A percentile compares a stretch with the other conserved stretches of the same genome.
These are phyloP conservation scores for Dendrocincla fuliginosa DNA, from an alignment of 2,797 vertebrate species.

Conservation along the genomic window DNA sequence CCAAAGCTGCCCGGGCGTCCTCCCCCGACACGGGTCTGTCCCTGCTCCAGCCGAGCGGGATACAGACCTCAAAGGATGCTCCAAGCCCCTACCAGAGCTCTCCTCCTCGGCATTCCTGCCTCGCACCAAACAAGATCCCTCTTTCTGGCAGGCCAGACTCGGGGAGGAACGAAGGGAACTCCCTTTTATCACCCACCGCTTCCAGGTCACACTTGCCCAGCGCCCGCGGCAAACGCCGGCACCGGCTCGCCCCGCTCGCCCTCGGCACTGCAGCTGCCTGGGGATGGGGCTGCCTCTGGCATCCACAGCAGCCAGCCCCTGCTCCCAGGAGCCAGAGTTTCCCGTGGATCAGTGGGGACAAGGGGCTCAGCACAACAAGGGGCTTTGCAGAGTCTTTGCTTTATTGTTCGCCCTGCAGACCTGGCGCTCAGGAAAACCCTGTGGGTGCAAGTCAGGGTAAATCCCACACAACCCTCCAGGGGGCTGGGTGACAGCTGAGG, in stretches of 20 bases:
- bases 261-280: background rate
- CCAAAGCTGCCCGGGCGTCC: background rate
- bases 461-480: background rate
- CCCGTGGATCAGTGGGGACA: accelerated
- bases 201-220: background rate
- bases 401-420: accelerated
- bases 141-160: background rate
- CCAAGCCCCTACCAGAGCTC: background rate
- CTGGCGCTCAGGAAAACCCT: accelerated
- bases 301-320: background rate
- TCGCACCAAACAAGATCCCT: background rate
- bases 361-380: accelerated
- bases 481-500: background rate
- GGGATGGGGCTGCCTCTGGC: background rate
- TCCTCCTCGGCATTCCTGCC: background rate
- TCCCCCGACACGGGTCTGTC: background rate
- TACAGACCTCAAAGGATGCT: background rate
- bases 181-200: background rate
- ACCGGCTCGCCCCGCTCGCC: background rate
- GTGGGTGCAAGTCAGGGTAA: accelerated
- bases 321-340: background rate
- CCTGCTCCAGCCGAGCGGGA: background rate
- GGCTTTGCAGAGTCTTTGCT: accelerated
- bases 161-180: background rate
- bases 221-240: conserved; percentile 1